Evolutionary conservation across 2,888 invertebrate species (phyloP), one percentile per base, ranked within the genome.

Genomic region (Myopa tessellatipennis): DNA sequence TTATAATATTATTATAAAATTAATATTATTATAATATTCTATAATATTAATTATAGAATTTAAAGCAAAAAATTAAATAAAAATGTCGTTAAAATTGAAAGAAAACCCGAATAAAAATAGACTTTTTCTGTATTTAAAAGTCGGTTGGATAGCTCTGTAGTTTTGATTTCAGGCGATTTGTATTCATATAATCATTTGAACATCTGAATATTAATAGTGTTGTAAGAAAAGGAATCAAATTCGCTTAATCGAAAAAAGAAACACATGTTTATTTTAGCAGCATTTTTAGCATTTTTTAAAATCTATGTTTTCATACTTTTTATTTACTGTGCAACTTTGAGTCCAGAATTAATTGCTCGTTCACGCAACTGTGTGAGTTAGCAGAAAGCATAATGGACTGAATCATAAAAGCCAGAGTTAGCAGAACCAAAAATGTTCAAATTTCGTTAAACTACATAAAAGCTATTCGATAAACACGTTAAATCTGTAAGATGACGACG

Each of bases 81-180:
- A 75, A 60, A 45, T 69, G 69, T 75, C 65, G 74, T 74, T 75
- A 74, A 74, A 74, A 61, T 40, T 50, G 55, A 67, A 34, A 74
- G 58, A 12, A 52, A 36, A 4, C 18, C 61, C 26, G 12, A 61
- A 60, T 16, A 74, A 63, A 16, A 10, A 6, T 3, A 18, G 26
- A 8, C 45, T 45, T 40, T 8, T 61, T 40, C 36, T 72, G 34
- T 72, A 18, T 72, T 72, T 3, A 72, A 40, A 12, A 60, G n/a
- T 12, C 40, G 7, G 40, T 3, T 14, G 40, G 7, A 34, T 38
- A 67, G 4, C 14, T 67, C 40, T 67, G 34, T 26, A 8, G n/a
- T 63, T 18, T 8, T 18, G 26, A 16, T 10, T n/a, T 14, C 16
- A 55, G 10, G 3, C 10, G 10, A 10, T 55, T 45, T 45, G 1